phyloP scores from a whole-genome alignment of 2,888 invertebrate genomes.

The Scaeva pyrastri region DNA sequence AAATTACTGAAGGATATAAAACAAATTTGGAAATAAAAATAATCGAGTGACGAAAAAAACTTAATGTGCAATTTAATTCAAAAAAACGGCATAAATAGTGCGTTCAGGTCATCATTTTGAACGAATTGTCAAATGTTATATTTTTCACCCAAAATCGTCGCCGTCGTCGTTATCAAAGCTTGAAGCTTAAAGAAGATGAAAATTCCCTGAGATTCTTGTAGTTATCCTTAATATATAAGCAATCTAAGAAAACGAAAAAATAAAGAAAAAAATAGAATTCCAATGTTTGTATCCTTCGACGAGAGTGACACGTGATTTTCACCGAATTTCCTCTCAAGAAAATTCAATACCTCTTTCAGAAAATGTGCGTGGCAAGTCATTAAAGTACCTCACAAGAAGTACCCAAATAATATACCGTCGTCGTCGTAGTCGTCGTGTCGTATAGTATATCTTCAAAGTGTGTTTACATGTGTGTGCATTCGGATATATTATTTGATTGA shows the following conservation, averaged over 20 bases:
- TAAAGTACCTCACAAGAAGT: slow-evolving; percentile 34
- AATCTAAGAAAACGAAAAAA: background rate
- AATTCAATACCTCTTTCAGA: background rate
- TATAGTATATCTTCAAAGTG: slow-evolving; percentile 51
- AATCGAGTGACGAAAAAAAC: slow-evolving; percentile 17
- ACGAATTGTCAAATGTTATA: background rate
- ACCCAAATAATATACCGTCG: background rate
- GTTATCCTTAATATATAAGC: too few relatives aligned
- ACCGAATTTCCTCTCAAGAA: slow-evolving; percentile 5
- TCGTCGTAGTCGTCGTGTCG: background rate
- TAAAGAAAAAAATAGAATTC: too few relatives aligned
- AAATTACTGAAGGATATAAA: slow-evolving; percentile 43
- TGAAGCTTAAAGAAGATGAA: background rate
- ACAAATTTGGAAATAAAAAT: background rate
- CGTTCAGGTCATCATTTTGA: background rate
- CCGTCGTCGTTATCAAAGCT: background rate
- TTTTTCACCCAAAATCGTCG: background rate
- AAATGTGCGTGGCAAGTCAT: slow-evolving; percentile 38
- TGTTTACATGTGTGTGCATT: slow-evolving; percentile 70
- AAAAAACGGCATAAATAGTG: too few relatives aligned
- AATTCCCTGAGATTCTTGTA: background rate
- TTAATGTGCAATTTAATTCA: background rate
- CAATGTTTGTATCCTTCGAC: slow-evolving; percentile 17
- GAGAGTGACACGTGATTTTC: slow-evolving; percentile 57
- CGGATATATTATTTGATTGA: slow-evolving; percentile 59